Base-by-base conservation (phyloP, 2,113 vertebrate genomes). In the Corvus cornix region DNA sequence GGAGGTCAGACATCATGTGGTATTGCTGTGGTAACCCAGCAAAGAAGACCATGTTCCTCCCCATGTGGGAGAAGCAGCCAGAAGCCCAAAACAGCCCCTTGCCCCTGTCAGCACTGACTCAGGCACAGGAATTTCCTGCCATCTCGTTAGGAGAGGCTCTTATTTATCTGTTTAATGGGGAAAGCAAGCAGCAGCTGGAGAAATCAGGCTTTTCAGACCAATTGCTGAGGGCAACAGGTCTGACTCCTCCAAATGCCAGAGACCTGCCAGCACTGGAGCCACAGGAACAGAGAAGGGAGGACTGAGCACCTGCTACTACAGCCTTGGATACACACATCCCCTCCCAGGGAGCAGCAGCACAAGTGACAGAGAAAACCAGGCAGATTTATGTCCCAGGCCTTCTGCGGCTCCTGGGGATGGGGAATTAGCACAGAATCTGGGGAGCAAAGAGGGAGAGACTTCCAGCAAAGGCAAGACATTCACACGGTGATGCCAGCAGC, bases 201-300 rank as follows among this genome's bases (percentile, higher is more conserved):
- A 91, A 87, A 82, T 93, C 41, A 53, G 48, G 56, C n/a, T 33
- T 84, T 70, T 49, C 1, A 0, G 78, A 66, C 6, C 1, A 1
- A 52, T 3, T 89, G 60, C 41, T 60, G 43, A 66, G 56, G 33
- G 33, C 33, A 70, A 74, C 4, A 6, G 51, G 39, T 37, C 74
- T 5, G 5, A 74, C 16, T 76, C 43, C 76, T 84, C 35, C 81
- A 60, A 67, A 76, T 7, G 55, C 28, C 58, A 88, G 75, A 76
- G 66, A 52, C 22, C 30, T 5, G 16, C 9, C 24, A 16, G 31
- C 13, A 14, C 17, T 4, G 5, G 18, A 55, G 41, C 28, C 55
- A 49, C 2, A 2, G 51, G 26, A 85, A 76, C 0, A 0, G 17
- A 35, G 33, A 75, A 70, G 28, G 27, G 17, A 44, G 28, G 18